Conservation (phyloP, 2,888 invertebrate genomes). For the Odontocerum albicorne region DNA sequence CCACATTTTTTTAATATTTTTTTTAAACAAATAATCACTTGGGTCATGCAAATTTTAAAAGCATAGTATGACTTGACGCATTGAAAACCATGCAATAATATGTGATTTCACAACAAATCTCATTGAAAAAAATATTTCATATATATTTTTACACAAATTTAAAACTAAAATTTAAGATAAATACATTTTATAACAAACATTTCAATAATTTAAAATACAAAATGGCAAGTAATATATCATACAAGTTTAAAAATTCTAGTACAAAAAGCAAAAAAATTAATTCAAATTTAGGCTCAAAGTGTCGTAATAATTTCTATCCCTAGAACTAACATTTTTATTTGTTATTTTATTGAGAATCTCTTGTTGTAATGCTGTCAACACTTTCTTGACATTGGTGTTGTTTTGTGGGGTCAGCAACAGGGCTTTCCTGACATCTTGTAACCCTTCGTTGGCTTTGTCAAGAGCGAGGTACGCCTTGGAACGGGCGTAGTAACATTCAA, state of each 20-base stretch:
- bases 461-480: slow-evolving; percentile 84
- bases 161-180: background rate
- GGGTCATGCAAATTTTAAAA: too few species aligned
- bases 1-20: background rate
- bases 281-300: slow-evolving; percentile 57
- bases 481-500: slow-evolving; percentile 90
- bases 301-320: slow-evolving; percentile 51
- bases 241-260: slow-evolving; percentile 9
- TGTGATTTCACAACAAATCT: too few species aligned
- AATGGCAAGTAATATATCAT: background rate
- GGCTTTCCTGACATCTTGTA: slow-evolving; percentile 82
- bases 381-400: slow-evolving; percentile 71
- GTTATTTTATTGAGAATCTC: slow-evolving; percentile 65
- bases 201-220: background rate
- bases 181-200: slow-evolving; percentile 1
- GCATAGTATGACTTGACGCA: too few species aligned
- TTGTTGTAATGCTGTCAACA: slow-evolving; percentile 73
- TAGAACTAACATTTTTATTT: slow-evolving; percentile 41
- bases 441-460: slow-evolving; percentile 72
- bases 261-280: slow-evolving; percentile 37
- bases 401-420: slow-evolving; percentile 70
- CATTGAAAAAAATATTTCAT: too few species aligned
- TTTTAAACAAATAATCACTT: too few species aligned
- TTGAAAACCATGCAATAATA: too few species aligned
- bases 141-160: too few species aligned